A percentile compares a stretch with the other conserved stretches of the same genome.
Conservation (phyloP, 2,113 vertebrate species). For the Galemys pyrenaicus region DNA sequence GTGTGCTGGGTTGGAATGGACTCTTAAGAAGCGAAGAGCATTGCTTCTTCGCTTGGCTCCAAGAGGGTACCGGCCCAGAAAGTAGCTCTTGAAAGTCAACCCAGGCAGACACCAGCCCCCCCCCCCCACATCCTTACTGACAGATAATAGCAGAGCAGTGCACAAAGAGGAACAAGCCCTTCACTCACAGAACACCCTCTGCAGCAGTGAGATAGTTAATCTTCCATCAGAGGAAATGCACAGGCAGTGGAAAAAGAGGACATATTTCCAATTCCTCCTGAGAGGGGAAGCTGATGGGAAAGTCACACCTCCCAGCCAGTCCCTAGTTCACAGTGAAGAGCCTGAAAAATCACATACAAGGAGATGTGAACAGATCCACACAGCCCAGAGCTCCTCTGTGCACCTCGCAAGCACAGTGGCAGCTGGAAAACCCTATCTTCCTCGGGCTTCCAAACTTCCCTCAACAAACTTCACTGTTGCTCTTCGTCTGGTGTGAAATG, state of each 20-base stretch:
- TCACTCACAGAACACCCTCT: not conserved
- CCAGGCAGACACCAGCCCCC: not conserved
- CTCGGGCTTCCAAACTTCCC: conserved; percentile 68
- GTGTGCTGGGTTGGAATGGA: not conserved
- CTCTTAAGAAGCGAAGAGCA: not conserved
- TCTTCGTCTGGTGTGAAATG: conserved; percentile 75
- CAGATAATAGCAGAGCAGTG: not conserved
- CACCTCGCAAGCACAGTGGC: conserved; percentile 53
- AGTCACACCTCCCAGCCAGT: conserved; percentile 63
- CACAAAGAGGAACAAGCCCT: not conserved
- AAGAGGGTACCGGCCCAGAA: not conserved
- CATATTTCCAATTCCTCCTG: conserved; percentile 73
- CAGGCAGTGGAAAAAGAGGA: conserved; percentile 52
- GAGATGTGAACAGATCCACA: conserved; percentile 44
- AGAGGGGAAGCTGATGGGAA: conserved; percentile 69
- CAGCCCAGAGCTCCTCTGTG: conserved; percentile 72
- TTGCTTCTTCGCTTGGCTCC: not conserved
- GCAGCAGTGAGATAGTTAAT: conserved; percentile 63
- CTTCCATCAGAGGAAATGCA: conserved; percentile 8
- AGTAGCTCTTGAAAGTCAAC: not conserved
- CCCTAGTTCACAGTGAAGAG: conserved; percentile 64
- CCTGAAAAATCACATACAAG: conserved; percentile 64
- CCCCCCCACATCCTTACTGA: not conserved
- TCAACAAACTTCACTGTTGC: conserved; percentile 35
- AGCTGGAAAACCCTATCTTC: conserved; percentile 77